phyloP scores from a whole-genome alignment of 2,888 invertebrate genomes.

The Rhagonycha lutea region DNA sequence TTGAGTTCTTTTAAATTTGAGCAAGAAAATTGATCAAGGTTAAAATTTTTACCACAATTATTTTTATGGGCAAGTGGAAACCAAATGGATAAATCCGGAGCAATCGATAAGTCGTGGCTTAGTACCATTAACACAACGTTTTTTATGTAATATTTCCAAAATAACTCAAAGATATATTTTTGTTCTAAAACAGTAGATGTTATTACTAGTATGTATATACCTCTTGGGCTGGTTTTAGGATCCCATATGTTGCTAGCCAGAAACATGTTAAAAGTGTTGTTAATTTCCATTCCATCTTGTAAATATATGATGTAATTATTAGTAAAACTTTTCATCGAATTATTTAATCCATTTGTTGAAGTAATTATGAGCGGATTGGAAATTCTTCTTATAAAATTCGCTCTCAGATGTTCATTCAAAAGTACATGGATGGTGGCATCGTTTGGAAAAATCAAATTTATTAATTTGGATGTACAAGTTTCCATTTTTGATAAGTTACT shows the following conservation, averaged over 20 bases:
- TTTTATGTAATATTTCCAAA: not conserved
- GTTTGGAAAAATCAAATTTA: not conserved
- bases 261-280: not conserved
- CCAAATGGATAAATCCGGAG: not conserved
- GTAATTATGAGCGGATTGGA: not conserved
- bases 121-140: not conserved
- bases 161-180: not conserved
- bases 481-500: not conserved
- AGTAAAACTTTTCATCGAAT: not conserved
- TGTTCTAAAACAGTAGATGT: not conserved
- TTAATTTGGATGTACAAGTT: not conserved
- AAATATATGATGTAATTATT: not conserved
- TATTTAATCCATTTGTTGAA: not conserved
- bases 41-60: not conserved
- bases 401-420: no score
- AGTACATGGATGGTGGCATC: not conserved
- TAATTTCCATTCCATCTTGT: not conserved
- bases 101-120: not conserved
- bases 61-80: not conserved
- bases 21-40: not conserved
- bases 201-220: not conserved
- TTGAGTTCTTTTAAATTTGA: not conserved
- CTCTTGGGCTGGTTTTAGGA: not conserved
- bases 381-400: no score
- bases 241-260: not conserved